These are phyloP conservation scores for Mugil cephalus DNA, from an alignment of 2,113 vertebrate species.

Conservation along the genomic window DNA sequence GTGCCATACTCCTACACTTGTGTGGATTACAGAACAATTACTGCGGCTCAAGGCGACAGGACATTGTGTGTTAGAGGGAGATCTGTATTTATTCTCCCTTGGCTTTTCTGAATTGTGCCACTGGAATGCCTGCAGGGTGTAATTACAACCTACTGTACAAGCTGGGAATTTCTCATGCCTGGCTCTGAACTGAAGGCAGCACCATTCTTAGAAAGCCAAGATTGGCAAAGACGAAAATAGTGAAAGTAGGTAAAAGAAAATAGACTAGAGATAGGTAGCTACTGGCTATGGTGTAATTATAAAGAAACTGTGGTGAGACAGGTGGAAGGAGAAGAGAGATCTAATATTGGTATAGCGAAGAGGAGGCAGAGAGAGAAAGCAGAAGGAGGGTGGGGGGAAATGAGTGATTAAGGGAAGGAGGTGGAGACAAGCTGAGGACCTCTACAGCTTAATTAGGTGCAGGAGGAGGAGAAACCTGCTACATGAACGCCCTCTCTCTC, in stretches of 20 bases:
- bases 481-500: conserved; percentile 30
- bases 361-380: conserved; percentile 8
- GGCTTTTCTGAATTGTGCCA: conserved; percentile 38
- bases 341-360: background rate
- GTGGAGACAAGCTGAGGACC: conserved; percentile 50
- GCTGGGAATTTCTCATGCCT: conserved; percentile 50
- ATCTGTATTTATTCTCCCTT: conserved; percentile 28
- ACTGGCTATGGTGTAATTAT: background rate
- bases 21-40: conserved; percentile 18
- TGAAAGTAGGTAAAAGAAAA: background rate
- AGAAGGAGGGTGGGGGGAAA: conserved; percentile 12
- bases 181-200: conserved; percentile 24
- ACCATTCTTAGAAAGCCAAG: conserved; percentile 32
- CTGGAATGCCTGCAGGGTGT: conserved; percentile 61
- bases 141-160: conserved; percentile 59
- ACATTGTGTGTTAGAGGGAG: conserved; percentile 20
- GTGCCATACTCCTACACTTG: background rate
- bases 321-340: background rate
- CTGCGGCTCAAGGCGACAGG: conserved; percentile 17
- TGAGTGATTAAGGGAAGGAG: conserved; percentile 52
- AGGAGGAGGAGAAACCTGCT: conserved; percentile 63
- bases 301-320: background rate
- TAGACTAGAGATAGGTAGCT: background rate
- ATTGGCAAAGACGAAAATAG: background rate
- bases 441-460: conserved; percentile 61